These are phyloP conservation scores for Druceiella hillmani DNA, from an alignment of 2,888 invertebrate genomes.

Conservation along the genomic window DNA sequence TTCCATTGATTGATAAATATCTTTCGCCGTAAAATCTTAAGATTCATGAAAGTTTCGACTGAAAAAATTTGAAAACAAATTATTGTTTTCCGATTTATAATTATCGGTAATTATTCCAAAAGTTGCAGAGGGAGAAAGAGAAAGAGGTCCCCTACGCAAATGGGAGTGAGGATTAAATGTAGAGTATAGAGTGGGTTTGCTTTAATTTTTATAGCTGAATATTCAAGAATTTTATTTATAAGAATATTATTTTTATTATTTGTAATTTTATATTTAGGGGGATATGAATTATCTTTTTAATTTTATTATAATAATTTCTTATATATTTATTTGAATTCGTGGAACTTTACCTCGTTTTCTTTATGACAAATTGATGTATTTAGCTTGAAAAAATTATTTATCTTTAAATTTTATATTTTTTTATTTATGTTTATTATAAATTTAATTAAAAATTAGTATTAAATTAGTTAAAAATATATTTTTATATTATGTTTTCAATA, in stretches of 20 bases:
- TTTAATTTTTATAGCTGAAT: slow-evolving; percentile 55
- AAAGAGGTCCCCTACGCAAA: slow-evolving; percentile 64
- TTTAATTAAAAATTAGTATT: too few relatives aligned
- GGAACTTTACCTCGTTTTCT: slow-evolving; percentile 56
- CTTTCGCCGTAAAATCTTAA: too few relatives aligned
- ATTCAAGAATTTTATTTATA: slow-evolving; percentile 51
- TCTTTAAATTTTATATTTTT: slow-evolving; percentile 46
- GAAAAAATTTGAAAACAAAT: too few relatives aligned
- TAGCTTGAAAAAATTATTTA: slow-evolving; percentile 51
- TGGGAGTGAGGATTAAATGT: slow-evolving; percentile 67
- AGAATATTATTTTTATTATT: slow-evolving; percentile 40
- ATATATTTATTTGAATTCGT: slow-evolving; percentile 51
- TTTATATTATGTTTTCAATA: slow-evolving; percentile 53
- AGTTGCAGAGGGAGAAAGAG: slow-evolving; percentile 63
- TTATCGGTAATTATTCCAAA: too few relatives aligned
- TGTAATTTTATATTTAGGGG: slow-evolving; percentile 49
- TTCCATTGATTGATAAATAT: too few relatives aligned
- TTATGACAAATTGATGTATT: slow-evolving; percentile 58
- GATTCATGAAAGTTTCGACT: too few relatives aligned
- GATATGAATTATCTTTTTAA: slow-evolving; percentile 30
- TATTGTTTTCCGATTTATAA: too few relatives aligned
- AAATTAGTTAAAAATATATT: slow-evolving; percentile 40
- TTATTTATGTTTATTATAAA: slow-evolving; percentile 36
- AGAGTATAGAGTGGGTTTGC: slow-evolving; percentile 57
- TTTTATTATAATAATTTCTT: slow-evolving; percentile 43